phyloP scores from a whole-genome alignment of 2,113 vertebrate species.

The Gavia stellata region DNA sequence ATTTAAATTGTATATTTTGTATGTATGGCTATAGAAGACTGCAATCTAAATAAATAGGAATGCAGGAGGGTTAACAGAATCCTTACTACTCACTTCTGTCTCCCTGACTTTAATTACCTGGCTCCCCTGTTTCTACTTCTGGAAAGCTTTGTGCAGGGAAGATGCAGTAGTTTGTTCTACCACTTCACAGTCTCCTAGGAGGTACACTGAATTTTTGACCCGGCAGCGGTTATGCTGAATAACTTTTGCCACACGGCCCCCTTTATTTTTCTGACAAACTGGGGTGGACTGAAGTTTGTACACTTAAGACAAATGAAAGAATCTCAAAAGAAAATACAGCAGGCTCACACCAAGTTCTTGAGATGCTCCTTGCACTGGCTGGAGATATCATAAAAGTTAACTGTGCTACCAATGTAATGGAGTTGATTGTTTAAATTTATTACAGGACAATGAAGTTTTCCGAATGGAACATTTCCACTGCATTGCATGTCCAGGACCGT shows the following conservation, averaged over 20 bases:
- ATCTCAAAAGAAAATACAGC: neutral
- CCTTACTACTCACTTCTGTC: neutral
- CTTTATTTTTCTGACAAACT: neutral
- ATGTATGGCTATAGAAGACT: conserved; percentile 5
- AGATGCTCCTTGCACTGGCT: neutral
- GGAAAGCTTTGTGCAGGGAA: neutral
- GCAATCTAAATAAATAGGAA: conserved; percentile 12
- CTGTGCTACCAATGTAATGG: neutral
- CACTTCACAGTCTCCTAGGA: neutral
- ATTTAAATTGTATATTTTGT: neutral
- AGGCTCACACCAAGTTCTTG: neutral
- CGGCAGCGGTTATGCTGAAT: neutral
- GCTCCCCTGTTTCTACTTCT: neutral
- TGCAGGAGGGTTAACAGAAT: neutral
- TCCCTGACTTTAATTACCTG: neutral
- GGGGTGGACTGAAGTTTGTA: neutral
- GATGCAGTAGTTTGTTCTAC: neutral
- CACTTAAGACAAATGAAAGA: neutral
- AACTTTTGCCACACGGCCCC: neutral
- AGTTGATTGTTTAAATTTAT: neutral
- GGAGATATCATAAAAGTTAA: neutral
- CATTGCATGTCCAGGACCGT: neutral
- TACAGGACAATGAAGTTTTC: neutral
- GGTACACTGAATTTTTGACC: neutral
- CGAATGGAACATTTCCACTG: neutral